Evolutionary conservation across 37 sponge, comb jelly and placozoan species (phyloP).

Genomic region (Lycopodina hypogea): DNA sequence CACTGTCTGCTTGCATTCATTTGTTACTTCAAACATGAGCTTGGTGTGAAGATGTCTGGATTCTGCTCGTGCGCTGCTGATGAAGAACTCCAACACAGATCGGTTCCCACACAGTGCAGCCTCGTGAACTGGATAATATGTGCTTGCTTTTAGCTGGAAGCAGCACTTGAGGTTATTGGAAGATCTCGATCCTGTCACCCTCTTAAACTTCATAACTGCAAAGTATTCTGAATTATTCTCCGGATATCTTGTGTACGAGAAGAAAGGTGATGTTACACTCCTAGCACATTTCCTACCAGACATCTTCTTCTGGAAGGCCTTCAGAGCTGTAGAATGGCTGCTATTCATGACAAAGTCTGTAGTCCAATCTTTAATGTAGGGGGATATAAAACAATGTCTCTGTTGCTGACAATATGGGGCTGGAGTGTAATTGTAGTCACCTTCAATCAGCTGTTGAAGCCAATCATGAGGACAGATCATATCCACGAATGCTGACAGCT

Average conservation of each 20-base stretch:
- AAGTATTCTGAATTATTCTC: too few relatives aligned
- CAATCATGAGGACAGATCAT: conserved; percentile 34
- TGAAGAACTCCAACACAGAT: conserved; percentile 10
- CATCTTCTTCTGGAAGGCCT: not conserved
- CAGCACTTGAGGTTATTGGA: too few relatives aligned
- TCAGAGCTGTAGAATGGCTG: not conserved
- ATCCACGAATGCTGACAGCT: conserved; percentile 7
- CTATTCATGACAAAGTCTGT: too few relatives aligned
- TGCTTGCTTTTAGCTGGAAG: not conserved
- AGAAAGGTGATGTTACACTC: too few relatives aligned
- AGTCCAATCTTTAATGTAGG: not conserved
- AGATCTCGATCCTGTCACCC: too few relatives aligned
- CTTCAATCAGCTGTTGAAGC: conserved; percentile 1
- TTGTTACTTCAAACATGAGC: conserved; percentile 5
- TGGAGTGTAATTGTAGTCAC: not conserved
- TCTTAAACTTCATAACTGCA: too few relatives aligned
- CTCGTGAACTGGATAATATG: conserved; percentile 20
- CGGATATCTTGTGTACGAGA: too few relatives aligned
- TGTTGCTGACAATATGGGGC: not conserved
- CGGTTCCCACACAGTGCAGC: conserved; percentile 21
- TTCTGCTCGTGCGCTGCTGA: not conserved
- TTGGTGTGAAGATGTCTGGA: not conserved
- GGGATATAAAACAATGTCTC: not conserved
- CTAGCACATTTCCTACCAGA: not conserved
- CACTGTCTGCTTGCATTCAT: conserved; percentile 6